These are phyloP conservation scores for Merops nubicus DNA, from an alignment of 2,113 vertebrate species.

Conservation along the genomic window DNA sequence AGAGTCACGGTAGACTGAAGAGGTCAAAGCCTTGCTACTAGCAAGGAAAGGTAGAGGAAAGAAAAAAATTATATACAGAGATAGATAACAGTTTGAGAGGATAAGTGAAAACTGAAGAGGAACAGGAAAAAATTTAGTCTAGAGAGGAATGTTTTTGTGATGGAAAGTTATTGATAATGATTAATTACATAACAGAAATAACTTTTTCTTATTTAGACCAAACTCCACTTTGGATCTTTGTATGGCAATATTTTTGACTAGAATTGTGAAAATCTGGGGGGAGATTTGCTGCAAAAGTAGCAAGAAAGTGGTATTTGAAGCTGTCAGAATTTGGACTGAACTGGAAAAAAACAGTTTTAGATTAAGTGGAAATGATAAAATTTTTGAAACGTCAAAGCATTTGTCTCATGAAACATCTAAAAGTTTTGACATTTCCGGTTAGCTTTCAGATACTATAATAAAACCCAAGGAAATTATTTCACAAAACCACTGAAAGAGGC, in stretches of 20 bases:
- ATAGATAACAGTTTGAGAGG: background rate
- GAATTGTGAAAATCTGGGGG: background rate
- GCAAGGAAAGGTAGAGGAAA: background rate
- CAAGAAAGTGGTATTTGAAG: background rate
- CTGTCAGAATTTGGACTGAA: background rate
- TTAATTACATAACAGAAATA: background rate
- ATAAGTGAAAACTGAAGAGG: background rate
- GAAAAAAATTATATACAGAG: background rate
- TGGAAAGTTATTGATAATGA: background rate
- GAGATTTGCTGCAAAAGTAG: background rate
- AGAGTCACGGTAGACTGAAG: background rate
- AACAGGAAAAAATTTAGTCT: background rate
- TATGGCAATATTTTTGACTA: background rate
- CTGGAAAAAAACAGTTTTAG: background rate
- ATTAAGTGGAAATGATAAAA: background rate
- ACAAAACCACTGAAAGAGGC: background rate
- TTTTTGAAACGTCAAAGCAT: background rate
- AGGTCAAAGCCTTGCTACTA: background rate
- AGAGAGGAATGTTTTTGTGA: background rate
- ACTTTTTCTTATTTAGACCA: background rate
- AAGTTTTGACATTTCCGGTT: background rate
- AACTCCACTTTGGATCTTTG: background rate
- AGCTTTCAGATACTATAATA: background rate
- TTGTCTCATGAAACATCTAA: background rate
- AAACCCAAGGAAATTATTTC: conserved; percentile 10